These are phyloP conservation scores for Brachypteracias leptosomus DNA, from an alignment of 2,113 vertebrate genomes.

Conservation along the genomic window DNA sequence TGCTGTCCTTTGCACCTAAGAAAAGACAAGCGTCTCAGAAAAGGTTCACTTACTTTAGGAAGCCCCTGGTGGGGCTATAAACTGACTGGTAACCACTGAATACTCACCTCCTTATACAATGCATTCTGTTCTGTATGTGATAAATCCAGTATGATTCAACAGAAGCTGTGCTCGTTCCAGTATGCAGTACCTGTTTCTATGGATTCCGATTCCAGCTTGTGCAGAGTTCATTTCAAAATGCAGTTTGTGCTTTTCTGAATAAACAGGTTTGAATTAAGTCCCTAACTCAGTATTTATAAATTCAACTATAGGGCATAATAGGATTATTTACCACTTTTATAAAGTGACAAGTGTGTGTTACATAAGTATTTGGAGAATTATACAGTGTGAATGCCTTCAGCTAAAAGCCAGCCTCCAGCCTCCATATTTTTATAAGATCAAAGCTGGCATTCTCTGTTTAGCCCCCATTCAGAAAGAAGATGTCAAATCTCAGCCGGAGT, in stretches of 20 bases:
- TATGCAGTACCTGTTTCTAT: background rate
- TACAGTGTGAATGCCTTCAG: background rate
- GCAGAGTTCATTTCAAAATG: slow-evolving; percentile 3
- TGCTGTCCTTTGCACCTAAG: background rate
- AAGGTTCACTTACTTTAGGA: background rate
- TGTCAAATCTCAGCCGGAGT: slow-evolving; percentile 25
- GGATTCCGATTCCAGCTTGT: background rate
- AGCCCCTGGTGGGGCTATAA: background rate
- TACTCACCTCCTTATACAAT: background rate
- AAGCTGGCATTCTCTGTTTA: slow-evolving; percentile 41
- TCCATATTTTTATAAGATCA: slow-evolving; percentile 43
- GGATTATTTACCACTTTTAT: slow-evolving; percentile 38
- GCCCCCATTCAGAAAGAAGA: background rate
- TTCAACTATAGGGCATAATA: slow-evolving; percentile 31
- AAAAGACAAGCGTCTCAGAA: background rate
- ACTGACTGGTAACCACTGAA: background rate
- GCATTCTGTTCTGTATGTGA: background rate
- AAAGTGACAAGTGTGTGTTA: slow-evolving; percentile 38
- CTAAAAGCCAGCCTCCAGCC: slow-evolving; percentile 25
- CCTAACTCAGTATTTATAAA: slow-evolving; percentile 27
- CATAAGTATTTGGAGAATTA: slow-evolving; percentile 28
- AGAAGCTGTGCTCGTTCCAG: background rate
- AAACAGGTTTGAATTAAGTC: slow-evolving; percentile 33
- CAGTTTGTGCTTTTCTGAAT: slow-evolving; percentile 22
- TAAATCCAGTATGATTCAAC: background rate